Base-by-base conservation (phyloP, 2,113 vertebrate species). In the Apteryx owenii region DNA sequence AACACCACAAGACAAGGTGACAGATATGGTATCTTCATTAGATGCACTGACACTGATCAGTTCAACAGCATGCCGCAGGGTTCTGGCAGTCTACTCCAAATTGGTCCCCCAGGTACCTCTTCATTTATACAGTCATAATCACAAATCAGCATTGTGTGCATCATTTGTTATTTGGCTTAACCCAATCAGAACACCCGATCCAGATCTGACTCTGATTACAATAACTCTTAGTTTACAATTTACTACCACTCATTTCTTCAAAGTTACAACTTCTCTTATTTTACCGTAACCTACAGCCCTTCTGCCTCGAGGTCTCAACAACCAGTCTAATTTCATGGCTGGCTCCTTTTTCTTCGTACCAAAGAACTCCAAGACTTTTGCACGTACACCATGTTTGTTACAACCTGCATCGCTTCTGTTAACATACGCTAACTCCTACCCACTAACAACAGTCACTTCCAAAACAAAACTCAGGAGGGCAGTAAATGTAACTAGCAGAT, bases 21-120 rank as follows among this genome's bases (percentile, higher is more conserved):
- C 84, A 71, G 73, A 17, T 6, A 88, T 56, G 79, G 66, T 75
- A 81, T 40, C 91, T 77, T 40, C 84, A 85, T 71, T 23, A 91
- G 80, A 65, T 79, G 65, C 83, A 5, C 38, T 42, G 1, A 2
- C 19, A 17, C 36, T 40, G 86, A 46, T 48, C 23, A 18, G 58
- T 78, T 73, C 62, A 22, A 14, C 56, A 69, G 62, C 36, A 16
- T 3, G 54, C 93, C 0, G 20, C 75, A 1, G 3, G 89, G 73
- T 73, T 44, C 82, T 14, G n/a, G 60, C 66, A 69, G 46, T 19
- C 2, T 1, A 7, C 88, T 68, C 83, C 88, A 81, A 88, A 88
- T 20, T 62, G 75, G 80, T 85, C 94, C 71, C 94, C n/a, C 64
- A 40, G 69, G 91, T 21, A 4, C 75, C 68, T 50, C 62, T 50